Base-by-base conservation (phyloP, 2,797 vertebrate species). In the Lerista edwardsae region DNA sequence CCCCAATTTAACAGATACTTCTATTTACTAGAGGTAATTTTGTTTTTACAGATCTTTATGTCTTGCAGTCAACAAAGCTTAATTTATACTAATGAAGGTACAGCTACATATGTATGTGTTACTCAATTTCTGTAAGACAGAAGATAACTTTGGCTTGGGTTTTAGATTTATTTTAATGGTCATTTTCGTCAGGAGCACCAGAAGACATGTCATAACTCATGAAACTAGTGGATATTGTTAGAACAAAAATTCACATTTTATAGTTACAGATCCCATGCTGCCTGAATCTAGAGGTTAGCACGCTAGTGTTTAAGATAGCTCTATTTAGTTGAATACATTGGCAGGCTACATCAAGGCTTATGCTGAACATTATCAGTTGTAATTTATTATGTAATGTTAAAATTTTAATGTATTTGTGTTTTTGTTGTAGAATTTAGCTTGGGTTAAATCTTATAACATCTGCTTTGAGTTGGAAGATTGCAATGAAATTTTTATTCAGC, bases 1-100 rank as follows among this genome's bases (percentile, higher is more conserved):
- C 98, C 99, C 59, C 99, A 99, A 88, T 99, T 99, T 96, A 99
- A 99, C 96, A 97, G 99, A 98, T 99, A 99, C 94, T 99, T 99
- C 95, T 99, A 99, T 96, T 97, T 99, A 91, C 96, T 99, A 96
- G 98, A 99, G 97, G 98, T 99, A 95, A 97, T 78, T 15, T 27
- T 25, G 36, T 7, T 71, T 39, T 86, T 61, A 39, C 1, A 36
- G 29, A 62, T 76, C 15, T 44, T 64, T 19, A n/a, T 78, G 27
- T 9, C 9, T 78, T 27, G 1, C 34, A 36, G 27, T 69, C 62
- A 25, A 15, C 3, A 47, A 10, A 57, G 25, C 9, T 76, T 25
- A 7, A 19, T 5, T 79, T 41, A 44, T 34, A 36, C 31, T 79
- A 67, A 59, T 68, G 21, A 21, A 61, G 11, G 25, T 75, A 29